phyloP scores from a whole-genome alignment of 2,113 vertebrate genomes.

The Serinus canaria region DNA sequence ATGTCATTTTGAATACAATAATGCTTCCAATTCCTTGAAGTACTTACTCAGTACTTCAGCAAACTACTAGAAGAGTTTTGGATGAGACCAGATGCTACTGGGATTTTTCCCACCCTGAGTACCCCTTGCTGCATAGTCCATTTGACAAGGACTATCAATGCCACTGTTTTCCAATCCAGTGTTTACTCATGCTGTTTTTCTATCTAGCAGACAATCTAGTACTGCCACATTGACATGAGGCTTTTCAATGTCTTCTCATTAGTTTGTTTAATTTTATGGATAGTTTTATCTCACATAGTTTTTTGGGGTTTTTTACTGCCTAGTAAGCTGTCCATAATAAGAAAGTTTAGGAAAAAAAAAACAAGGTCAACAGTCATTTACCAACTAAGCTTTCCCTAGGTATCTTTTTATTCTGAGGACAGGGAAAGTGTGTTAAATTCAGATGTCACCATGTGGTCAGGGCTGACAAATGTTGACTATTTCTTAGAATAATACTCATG shows the following conservation, averaged over 20 bases:
- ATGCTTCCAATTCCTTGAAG: background rate
- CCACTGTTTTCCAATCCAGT: background rate
- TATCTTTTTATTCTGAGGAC: background rate
- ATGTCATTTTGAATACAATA: fast-evolving
- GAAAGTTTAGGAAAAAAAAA: background rate
- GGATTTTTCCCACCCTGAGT: background rate
- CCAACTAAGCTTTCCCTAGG: background rate
- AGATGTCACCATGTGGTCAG: conserved; percentile 16
- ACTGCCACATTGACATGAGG: background rate
- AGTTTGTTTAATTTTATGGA: background rate
- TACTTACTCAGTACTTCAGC: background rate
- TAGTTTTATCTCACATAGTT: background rate
- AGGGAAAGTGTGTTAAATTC: background rate
- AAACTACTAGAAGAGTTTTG: background rate
- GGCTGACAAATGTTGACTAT: background rate
- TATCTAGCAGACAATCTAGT: background rate
- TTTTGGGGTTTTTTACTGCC: background rate
- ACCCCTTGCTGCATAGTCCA: background rate
- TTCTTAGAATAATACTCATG: conserved; percentile 18
- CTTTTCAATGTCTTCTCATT: background rate
- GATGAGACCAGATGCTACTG: background rate
- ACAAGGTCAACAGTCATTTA: background rate
- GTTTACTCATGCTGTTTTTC: background rate
- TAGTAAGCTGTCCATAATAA: background rate
- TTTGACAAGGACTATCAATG: background rate